Conservation (phyloP, 37 sponge, comb jelly and placozoan species). For the Cliona cf. orientalis region DNA sequence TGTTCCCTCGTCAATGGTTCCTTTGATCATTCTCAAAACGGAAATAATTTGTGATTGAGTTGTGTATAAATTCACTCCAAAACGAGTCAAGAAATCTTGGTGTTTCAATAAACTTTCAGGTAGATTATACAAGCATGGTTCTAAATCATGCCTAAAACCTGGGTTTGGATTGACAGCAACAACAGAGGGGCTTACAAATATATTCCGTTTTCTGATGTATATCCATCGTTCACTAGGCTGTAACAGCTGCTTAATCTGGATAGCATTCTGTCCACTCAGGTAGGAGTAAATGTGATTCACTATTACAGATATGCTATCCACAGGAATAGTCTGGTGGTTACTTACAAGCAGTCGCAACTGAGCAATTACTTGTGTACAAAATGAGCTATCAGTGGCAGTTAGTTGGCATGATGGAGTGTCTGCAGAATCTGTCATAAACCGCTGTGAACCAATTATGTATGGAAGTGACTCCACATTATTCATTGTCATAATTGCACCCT, state of each 20-base stretch:
- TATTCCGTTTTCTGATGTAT: conserved; percentile 26
- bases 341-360: conserved; percentile 19
- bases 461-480: neutral
- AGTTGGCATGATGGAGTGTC: neutral
- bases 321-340: conserved; percentile 7
- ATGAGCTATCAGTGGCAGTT: neutral
- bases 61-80: conserved; percentile 29
- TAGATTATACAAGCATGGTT: conserved; percentile 51
- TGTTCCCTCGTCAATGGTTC: too few relatives aligned
- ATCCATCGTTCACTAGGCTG: conserved; percentile 16
- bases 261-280: neutral
- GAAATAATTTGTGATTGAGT: conserved; percentile 38
- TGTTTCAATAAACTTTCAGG: conserved; percentile 28
- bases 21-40: conserved; percentile 40
- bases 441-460: conserved; percentile 46
- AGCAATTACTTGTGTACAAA: conserved; percentile 11
- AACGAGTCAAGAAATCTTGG: conserved; percentile 21
- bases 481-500: neutral
- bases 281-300: conserved; percentile 1
- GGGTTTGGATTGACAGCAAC: conserved; percentile 25
- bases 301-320: neutral
- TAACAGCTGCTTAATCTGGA: neutral
- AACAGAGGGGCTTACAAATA: conserved; percentile 27
- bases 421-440: conserved; percentile 10
- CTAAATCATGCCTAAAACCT: conserved; percentile 23